Conservation (phyloP, 37 sponge, comb jelly and placozoan genomes). For the Beroe forskalii region DNA sequence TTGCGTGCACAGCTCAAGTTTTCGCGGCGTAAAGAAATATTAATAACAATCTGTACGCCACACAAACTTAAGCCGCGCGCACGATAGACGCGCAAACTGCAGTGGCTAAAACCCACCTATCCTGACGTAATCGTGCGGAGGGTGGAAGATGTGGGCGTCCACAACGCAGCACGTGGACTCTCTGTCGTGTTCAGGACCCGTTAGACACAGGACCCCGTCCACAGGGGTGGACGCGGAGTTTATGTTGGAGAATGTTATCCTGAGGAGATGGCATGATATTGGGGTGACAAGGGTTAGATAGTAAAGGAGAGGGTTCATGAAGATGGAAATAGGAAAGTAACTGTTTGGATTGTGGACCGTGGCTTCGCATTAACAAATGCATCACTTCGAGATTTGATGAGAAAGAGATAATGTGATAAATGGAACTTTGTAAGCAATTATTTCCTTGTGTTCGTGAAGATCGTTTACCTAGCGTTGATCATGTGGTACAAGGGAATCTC, state of each 20-base stretch:
- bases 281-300: background rate
- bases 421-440: no score
- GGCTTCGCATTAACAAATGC: no score
- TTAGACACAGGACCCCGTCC: slow-evolving; percentile 43
- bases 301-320: background rate
- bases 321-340: background rate
- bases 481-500: slow-evolving; percentile 98
- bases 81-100: no score
- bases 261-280: background rate
- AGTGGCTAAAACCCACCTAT: slow-evolving; percentile 9
- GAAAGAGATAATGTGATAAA: no score
- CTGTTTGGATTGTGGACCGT: no score
- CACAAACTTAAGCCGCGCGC: no score
- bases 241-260: slow-evolving; percentile 64
- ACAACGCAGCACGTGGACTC: slow-evolving; percentile 46
- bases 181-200: slow-evolving; percentile 12
- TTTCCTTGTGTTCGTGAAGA: no score
- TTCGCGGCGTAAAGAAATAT: no score
- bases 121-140: slow-evolving; percentile 7
- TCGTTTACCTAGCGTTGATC: slow-evolving; percentile 74
- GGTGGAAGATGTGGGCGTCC: slow-evolving; percentile 50
- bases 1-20: no score
- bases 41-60: no score
- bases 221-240: slow-evolving; percentile 40
- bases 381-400: no score